Conservation (phyloP, 2,113 vertebrate genomes). For the Campylomormyrus tamandua region DNA sequence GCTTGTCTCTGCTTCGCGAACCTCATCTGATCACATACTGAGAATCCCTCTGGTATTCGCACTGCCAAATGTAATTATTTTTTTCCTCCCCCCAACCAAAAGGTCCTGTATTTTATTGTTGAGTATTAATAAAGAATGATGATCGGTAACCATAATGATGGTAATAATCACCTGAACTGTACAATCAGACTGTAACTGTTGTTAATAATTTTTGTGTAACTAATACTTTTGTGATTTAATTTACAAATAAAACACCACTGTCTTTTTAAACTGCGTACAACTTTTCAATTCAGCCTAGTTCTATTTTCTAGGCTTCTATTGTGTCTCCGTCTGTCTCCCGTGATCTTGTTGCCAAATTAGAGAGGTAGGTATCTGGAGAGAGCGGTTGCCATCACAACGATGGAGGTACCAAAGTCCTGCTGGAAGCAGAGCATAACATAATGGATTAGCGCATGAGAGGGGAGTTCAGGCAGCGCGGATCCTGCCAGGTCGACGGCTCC, state of each 20-base stretch:
- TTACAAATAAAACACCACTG: slow-evolving; percentile 68
- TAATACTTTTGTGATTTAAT: slow-evolving; percentile 70
- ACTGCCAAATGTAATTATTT: slow-evolving; percentile 51
- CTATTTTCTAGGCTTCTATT: not conserved
- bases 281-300: not conserved
- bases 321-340: not conserved
- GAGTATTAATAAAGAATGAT: slow-evolving; percentile 50
- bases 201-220: slow-evolving; percentile 70
- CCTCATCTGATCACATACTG: not conserved
- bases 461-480: not conserved
- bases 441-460: not conserved
- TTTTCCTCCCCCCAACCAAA: slow-evolving; percentile 27
- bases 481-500: not conserved
- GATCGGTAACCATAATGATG: slow-evolving; percentile 55
- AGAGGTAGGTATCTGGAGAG: not conserved
- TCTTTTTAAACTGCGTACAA: slow-evolving; percentile 47
- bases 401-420: not conserved
- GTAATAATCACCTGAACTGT: slow-evolving; percentile 68
- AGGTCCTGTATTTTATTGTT: slow-evolving; percentile 54
- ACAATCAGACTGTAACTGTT: slow-evolving; percentile 70
- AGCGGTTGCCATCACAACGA: not conserved
- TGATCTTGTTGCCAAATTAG: not conserved
- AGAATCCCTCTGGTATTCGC: slow-evolving; percentile 38
- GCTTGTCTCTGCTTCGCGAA: not conserved
- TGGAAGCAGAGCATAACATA: not conserved